Evolutionary conservation across 2,888 invertebrate genomes (phyloP), one percentile per base, ranked within the genome.

Genomic region (Ornithoptera alexandrae): DNA sequence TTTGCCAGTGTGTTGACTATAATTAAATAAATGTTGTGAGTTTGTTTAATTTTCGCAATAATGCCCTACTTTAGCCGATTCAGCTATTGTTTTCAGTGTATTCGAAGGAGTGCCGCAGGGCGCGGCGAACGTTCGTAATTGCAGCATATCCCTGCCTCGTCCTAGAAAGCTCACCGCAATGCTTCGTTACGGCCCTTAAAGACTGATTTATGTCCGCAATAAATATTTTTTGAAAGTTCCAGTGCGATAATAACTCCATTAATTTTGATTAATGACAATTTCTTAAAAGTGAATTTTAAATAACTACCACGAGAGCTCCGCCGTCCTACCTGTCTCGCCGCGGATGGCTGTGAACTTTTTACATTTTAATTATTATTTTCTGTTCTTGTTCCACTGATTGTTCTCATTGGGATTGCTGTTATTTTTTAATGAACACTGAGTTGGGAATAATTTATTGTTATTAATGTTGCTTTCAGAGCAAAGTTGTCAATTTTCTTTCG

Each of bases 211-310:
- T 90, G 87, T 80, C 74, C 74, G 86, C 81, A 88, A 91, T 92
- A 92, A 92, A 91, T 91, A 90, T 88, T 90, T 91, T 92, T 90
- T 91, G 90, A 90, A 92, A 92, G 90, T 91, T 87, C 77, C 83
- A 88, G 87, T 90, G 89, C 89, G 90, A 92, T 92, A 92, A 92
- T 91, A 91, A 92, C 90, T 92, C 90, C 92, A 92, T 92, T 92
- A 91, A 92, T 90, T 90, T 92, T 92, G 92, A 92, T 92, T 90
- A 88, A 92, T 91, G 91, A 87, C 87, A 88, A 86, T 91, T 92
- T 91, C 88, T 87, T 83, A 89, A 89, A 90, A 92, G 89, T 90
- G 89, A 90, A 83, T 92, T 90, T 89, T 83, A 84, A 85, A 80
- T 81, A 76, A 79, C 79, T 79, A 80, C 79, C 77, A 79, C 75